Conservation (phyloP, 1,140 invertebrate species). For the Lordiphosa stackelbergi region DNA sequence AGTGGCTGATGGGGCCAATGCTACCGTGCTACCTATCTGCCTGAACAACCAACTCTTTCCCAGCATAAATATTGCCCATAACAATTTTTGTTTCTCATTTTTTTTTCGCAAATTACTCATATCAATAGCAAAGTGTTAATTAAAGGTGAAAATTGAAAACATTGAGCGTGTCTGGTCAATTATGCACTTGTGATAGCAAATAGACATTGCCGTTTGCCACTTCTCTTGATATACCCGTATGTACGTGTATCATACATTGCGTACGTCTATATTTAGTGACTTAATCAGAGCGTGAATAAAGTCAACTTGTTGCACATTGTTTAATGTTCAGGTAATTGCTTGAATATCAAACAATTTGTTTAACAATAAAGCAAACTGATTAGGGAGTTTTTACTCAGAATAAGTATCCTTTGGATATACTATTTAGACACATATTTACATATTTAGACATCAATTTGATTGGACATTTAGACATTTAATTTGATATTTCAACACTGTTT, state of each 20-base stretch:
- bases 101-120: constrained; percentile 44
- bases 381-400: background rate
- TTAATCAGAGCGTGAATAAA: constrained; percentile 60
- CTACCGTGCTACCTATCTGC: background rate
- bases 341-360: constrained; percentile 8
- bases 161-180: constrained; percentile 64
- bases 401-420: too few relatives aligned
- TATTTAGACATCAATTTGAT: too few relatives aligned
- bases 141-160: constrained; percentile 69
- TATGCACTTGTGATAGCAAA: constrained; percentile 64
- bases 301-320: constrained; percentile 34
- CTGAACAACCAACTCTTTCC: constrained; percentile 17
- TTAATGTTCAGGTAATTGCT: constrained; percentile 28
- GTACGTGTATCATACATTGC: background rate
- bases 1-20: too few relatives aligned
- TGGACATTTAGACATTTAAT: too few relatives aligned
- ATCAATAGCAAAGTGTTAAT: constrained; percentile 52
- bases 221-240: constrained; percentile 14
- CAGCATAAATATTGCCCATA: constrained; percentile 57
- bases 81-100: constrained; percentile 32
- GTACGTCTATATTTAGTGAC: constrained; percentile 49
- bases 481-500: too few relatives aligned
- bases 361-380: constrained; percentile 2
- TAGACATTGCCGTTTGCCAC: constrained; percentile 17
- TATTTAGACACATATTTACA: too few relatives aligned